Evolutionary conservation across 2,113 vertebrate genomes (phyloP).

Genomic region (Haplochromis vanheusdeni): DNA sequence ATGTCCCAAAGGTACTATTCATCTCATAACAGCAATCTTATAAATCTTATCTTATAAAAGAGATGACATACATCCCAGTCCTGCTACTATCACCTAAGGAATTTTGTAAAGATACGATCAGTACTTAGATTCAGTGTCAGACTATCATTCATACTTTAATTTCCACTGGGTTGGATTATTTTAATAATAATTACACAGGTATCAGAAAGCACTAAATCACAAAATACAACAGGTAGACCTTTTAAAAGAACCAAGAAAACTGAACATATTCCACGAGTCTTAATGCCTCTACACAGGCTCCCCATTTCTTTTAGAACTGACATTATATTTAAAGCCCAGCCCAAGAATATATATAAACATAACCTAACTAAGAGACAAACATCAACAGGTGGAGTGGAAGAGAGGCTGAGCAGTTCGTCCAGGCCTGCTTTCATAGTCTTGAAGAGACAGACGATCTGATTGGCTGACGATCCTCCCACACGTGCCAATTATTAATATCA

Average conservation of each 20-base stretch:
- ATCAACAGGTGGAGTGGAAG: not conserved
- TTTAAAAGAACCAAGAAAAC: not conserved
- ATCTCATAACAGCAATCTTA: not conserved
- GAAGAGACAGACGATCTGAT: not conserved
- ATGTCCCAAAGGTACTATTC: not conserved
- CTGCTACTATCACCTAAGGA: not conserved
- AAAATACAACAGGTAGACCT: not conserved
- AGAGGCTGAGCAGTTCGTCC: not conserved
- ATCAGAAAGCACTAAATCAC: not conserved
- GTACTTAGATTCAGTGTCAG: not conserved
- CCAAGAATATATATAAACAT: not conserved
- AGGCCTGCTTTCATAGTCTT: not conserved
- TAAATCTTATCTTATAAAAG: not conserved
- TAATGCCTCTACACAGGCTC: not conserved
- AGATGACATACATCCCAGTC: not conserved
- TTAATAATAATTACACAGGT: not conserved
- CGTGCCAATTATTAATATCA: not conserved
- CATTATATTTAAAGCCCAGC: not conserved
- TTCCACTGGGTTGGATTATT: not conserved
- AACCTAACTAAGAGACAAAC: not conserved
- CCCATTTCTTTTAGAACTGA: not conserved
- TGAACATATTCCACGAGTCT: not conserved
- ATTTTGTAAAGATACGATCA: not conserved
- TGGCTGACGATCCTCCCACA: not conserved
- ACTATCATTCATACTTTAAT: not conserved